These are phyloP conservation scores for Troilus luridus DNA, from an alignment of 2,888 invertebrate genomes.

Conservation along the genomic window DNA sequence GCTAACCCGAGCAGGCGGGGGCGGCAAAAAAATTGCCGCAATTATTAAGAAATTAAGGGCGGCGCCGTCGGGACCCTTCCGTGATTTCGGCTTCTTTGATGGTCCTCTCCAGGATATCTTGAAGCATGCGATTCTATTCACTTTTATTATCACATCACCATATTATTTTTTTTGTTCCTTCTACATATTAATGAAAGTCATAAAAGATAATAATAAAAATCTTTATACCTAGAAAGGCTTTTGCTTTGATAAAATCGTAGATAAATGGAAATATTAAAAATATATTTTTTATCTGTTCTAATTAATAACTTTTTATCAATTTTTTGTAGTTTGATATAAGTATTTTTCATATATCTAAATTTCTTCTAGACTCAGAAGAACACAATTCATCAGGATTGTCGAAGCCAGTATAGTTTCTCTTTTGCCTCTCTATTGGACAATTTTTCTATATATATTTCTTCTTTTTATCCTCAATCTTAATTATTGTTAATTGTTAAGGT, in stretches of 20 bases:
- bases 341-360: too few relatives aligned
- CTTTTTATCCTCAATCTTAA: neutral
- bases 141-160: too few relatives aligned
- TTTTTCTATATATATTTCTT: neutral
- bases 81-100: slow-evolving; percentile 50
- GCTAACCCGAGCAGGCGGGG: slow-evolving; percentile 54
- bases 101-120: neutral
- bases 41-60: slow-evolving; percentile 53
- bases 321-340: too few relatives aligned
- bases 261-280: too few relatives aligned
- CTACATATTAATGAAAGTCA: too few relatives aligned
- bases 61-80: slow-evolving; percentile 36
- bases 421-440: slow-evolving; percentile 39
- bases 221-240: neutral
- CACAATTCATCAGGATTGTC: neutral
- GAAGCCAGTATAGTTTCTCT: slow-evolving; percentile 16
- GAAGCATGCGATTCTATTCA: neutral
- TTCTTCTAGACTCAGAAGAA: neutral
- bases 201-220: neutral
- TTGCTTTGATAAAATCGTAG: neutral
- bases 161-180: too few relatives aligned
- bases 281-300: too few relatives aligned
- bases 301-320: too few relatives aligned
- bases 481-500: neutral
- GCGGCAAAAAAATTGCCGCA: slow-evolving; percentile 20